Base-by-base conservation (phyloP, 1,140 invertebrate species). In the Homarus americanus region DNA sequence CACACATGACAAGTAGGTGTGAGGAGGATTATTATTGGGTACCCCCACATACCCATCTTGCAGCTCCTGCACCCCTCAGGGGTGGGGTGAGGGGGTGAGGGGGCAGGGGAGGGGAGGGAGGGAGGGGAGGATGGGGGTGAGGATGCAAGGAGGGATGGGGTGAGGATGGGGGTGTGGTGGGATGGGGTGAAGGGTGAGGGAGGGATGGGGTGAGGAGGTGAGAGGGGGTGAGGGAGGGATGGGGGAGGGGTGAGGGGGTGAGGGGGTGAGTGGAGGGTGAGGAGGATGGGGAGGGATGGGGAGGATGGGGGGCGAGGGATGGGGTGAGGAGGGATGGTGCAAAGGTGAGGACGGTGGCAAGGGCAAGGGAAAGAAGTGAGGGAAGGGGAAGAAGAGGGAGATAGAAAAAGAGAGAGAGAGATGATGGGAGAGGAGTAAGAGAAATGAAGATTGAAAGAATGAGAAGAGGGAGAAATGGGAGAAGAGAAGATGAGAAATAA, bases 41-140 rank as follows among this genome's bases (percentile, higher is more conserved):
- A n/a, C n/a, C n/a, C n/a, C n/a, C n/a, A n/a, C n/a, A n/a, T n/a
- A n/a, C n/a, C n/a, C n/a, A n/a, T n/a, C n/a, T n/a, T n/a, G n/a
- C n/a, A n/a, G n/a, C n/a, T n/a, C n/a, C n/a, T n/a, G n/a, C n/a
- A n/a, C n/a, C n/a, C n/a, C n/a, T n/a, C n/a, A n/a, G n/a, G n/a
- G 41, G 28, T 17, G 41, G 63, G 63, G 82, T 24, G 58, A 69
- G 58, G 82, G 82, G 44, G 40, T 63, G 2, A 36, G 36, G 41
- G n/a, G 5, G 63, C 20, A 72, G 58, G 36, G 12, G 82, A 72
- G 82, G 63, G 82, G 78, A 80, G 49, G 15, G 49, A 2, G 40
- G 17, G 24, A 80, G 9, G 28, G 12, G 24, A 63, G 20, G 34
- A 53, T 32, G 72, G 72, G 32, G 34, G 72, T 34, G 1, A 0